These are phyloP conservation scores for Sciaenops ocellatus DNA, from an alignment of 2,797 vertebrate genomes.

Conservation along the genomic window DNA sequence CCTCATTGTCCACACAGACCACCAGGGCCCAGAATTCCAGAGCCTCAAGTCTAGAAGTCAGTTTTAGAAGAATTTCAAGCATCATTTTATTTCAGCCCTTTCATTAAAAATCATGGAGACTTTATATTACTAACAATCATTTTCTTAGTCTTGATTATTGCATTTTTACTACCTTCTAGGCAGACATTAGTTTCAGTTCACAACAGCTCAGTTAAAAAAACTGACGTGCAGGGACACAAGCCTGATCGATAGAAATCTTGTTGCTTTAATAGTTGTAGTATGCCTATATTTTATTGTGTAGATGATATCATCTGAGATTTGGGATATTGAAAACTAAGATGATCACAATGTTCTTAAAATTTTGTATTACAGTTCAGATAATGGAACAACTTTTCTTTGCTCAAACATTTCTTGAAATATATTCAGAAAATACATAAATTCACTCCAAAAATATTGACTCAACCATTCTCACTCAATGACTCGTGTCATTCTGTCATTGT, in stretches of 20 bases:
- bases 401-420: constrained; percentile 8
- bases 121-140: not conserved
- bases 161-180: not conserved
- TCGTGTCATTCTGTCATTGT: not conserved
- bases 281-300: not conserved
- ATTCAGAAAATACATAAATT: not conserved
- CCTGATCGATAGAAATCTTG: not conserved
- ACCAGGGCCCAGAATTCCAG: constrained; percentile 39
- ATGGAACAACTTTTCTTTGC: not conserved
- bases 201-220: constrained; percentile 3
- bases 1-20: constrained; percentile 65
- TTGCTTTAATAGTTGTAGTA: not conserved
- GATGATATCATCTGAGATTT: not conserved
- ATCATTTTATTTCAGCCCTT: not conserved
- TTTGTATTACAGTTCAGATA: not conserved
- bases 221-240: not conserved
- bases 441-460: not conserved
- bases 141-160: not conserved
- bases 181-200: not conserved
- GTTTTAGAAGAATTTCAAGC: not conserved
- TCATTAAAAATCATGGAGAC: constrained; percentile 1
- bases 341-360: no score
- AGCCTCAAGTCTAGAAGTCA: constrained; percentile 14
- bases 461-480: not conserved
- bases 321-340: not conserved